These are phyloP conservation scores for Ophioninae sp. DNA, from an alignment of 2,888 invertebrate species.

Conservation along the genomic window DNA sequence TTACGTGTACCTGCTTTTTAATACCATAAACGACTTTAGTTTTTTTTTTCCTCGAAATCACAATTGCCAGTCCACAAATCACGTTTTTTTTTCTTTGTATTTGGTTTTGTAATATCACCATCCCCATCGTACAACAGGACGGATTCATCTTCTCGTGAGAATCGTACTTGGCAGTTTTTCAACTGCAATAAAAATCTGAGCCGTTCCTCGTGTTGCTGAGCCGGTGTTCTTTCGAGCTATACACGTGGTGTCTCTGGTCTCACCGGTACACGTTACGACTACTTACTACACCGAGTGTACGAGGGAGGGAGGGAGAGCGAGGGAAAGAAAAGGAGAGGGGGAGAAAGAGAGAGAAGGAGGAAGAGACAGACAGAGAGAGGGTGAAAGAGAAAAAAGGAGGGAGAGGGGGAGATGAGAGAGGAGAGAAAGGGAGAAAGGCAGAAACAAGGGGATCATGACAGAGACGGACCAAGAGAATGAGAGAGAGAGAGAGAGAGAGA, in stretches of 20 bases:
- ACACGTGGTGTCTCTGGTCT: slow-evolving; percentile 68
- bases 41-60: background rate
- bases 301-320: slow-evolving; percentile 3
- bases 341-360: background rate
- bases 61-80: background rate
- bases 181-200: slow-evolving; percentile 22
- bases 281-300: slow-evolving; percentile 31
- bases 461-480: slow-evolving; percentile 5
- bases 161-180: slow-evolving; percentile 8
- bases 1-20: background rate
- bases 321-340: slow-evolving; percentile 2
- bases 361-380: slow-evolving; percentile 13
- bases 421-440: slow-evolving; percentile 7
- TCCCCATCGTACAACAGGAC: too few species aligned
- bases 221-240: slow-evolving; percentile 58
- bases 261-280: slow-evolving; percentile 39
- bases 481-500: slow-evolving; percentile 7
- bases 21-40: background rate
- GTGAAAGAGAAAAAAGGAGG: slow-evolving; percentile 22
- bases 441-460: background rate
- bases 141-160: background rate
- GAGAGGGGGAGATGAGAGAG: background rate
- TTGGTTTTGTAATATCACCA: too few species aligned
- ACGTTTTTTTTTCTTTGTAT: too few species aligned
- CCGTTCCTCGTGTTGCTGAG: slow-evolving; percentile 56